These are phyloP conservation scores for Polypterus senegalus DNA, from an alignment of 2,113 vertebrate genomes.

Conservation along the genomic window DNA sequence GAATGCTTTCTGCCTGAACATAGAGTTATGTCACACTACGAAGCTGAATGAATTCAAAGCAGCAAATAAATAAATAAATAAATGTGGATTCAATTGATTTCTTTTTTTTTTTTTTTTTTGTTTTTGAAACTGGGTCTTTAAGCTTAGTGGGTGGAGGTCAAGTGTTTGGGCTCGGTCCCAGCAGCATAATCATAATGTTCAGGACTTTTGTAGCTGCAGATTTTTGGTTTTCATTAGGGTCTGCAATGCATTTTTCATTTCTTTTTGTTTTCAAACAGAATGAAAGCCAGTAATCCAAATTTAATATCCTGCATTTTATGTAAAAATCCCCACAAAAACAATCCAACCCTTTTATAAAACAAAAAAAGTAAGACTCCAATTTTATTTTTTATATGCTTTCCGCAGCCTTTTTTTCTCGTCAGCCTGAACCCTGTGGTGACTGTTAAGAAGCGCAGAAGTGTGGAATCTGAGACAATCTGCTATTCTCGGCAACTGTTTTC, in stretches of 20 bases:
- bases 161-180: no score
- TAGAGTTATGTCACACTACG: no score
- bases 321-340: conserved; percentile 58
- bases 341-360: conserved; percentile 38
- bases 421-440: neutral
- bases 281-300: conserved; percentile 53
- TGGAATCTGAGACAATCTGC: conserved; percentile 43
- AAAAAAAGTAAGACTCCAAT: conserved; percentile 23
- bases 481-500: conserved; percentile 41
- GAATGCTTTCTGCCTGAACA: no score
- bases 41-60: no score
- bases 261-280: conserved; percentile 46
- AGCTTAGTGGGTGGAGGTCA: neutral
- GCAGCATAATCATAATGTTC: neutral
- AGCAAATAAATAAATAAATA: no score
- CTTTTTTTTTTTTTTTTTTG: neutral
- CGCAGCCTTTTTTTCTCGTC: conserved; percentile 29
- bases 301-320: conserved; percentile 60
- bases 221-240: conserved; percentile 62
- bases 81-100: conserved; percentile 29
- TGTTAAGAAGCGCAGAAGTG: conserved; percentile 27
- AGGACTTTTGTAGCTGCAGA: neutral
- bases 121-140: neutral
- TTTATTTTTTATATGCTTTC: conserved; percentile 59
- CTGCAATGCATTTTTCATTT: conserved; percentile 38